Evolutionary conservation across 2,888 invertebrate genomes (phyloP), one percentile per base, ranked within the genome.

Genomic region (Cheilosia soror): DNA sequence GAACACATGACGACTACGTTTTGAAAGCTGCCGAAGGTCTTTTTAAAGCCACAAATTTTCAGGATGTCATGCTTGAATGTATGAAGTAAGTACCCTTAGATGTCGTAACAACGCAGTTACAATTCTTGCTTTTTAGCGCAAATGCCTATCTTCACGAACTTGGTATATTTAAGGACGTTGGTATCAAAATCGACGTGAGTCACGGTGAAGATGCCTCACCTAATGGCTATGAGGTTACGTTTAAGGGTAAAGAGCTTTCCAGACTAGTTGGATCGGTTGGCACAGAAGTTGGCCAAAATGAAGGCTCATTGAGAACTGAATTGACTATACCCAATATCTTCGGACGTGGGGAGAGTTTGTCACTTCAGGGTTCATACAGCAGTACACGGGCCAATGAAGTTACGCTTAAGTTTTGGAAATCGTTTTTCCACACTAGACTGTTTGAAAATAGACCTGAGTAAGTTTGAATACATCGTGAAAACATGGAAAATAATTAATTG

Each of bases 1-100:
- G 98, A 80, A 99, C 98, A 0, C 97, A 97, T 91, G 96, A 98
- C 91, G 98, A 98, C 90, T 95, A 98, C 88, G 93, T 99, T 42
- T 93, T 94, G 88, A 94, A 95, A 88, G 96, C 96, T 33, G 95
- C 98, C 0, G 93, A 95, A 73, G 96, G 96, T 7, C 93, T 99
- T 20, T 98, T 99, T 92, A 94, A 95, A 87, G 97, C 97, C 0
- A 93, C 94, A 6, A 97, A 96, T 92, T 98, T 99, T 90, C 95
- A 97, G 90, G 97, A 98, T 90, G 96, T 98, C 84, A 94, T 96
- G 88, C 88, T 95, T 33, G 93, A 94, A 87, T 94, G 95, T 0
- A 95, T 95, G 89, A 94, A 93, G 93, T 95, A 95, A 88, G 87
- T 60, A 83, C 11, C 3, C n/a, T 4, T 20, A 4, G 7, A 40